Evolutionary conservation across 2,797 vertebrate genomes (phyloP).

Genomic region (Pseudocheirus occidentalis): DNA sequence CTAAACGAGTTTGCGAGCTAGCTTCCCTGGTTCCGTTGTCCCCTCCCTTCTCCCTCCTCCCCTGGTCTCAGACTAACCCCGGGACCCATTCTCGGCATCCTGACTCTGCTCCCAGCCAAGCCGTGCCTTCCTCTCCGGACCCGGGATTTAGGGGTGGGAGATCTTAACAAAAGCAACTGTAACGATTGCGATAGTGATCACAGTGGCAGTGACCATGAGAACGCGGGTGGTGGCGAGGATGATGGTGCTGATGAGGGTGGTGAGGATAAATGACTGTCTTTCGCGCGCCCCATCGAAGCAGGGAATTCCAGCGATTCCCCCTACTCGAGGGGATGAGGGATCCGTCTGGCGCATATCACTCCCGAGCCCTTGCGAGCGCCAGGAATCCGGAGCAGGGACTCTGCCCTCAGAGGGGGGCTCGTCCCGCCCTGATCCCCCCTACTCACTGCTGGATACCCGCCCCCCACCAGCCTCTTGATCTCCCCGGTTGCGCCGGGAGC

Average conservation of each 20-base stretch:
- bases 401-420: conserved; percentile 34
- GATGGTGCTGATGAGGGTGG: conserved; percentile 66
- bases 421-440: conserved; percentile 4
- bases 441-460: conserved; percentile 2
- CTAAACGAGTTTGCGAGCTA: conserved; percentile 48
- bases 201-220: conserved; percentile 42
- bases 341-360: conserved; percentile 3
- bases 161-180: conserved; percentile 15
- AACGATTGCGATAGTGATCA: conserved; percentile 46
- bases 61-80: conserved; percentile 36
- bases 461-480: background rate
- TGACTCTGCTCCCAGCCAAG: conserved; percentile 53
- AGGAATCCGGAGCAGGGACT: conserved; percentile 19
- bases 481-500: conserved; percentile 76
- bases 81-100: conserved; percentile 11
- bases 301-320: background rate
- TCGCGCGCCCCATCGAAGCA: conserved; percentile 26
- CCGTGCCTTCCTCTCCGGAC: background rate
- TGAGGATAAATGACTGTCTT: conserved; percentile 22
- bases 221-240: conserved; percentile 2
- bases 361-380: background rate
- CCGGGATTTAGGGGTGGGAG: conserved; percentile 59
- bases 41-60: conserved; percentile 57
- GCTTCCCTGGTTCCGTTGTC: conserved; percentile 46
- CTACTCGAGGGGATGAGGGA: background rate